Base-by-base conservation (phyloP, 2,888 invertebrate species). In the Athalia circularis region DNA sequence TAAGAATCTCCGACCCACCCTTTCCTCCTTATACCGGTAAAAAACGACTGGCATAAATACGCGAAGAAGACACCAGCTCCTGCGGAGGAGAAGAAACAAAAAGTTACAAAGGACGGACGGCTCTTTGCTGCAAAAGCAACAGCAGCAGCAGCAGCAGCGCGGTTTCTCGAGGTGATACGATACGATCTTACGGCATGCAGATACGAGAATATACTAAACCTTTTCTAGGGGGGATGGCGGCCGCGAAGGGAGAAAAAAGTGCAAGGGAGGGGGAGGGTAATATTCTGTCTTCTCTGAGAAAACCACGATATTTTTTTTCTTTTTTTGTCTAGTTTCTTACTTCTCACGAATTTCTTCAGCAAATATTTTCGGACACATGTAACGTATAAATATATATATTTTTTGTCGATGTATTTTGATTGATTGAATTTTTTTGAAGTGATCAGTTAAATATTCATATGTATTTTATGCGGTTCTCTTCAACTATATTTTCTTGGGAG, bases 131-230 rank as follows among this genome's bases (percentile, higher is more conserved):
- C 29, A 29, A 29, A 29, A 29, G 29, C 29, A 29, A 29, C 29
- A 29, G 29, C 29, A n/a, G n/a, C 29, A 29, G 43, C 11, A 45
- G 85, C 84, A 87, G 85, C 85, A n/a, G 86, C 84, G 84, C 86
- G 83, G 85, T 84, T 62, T 75, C 75, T 64, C 62, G 48, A 43
- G 48, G 61, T 75, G 75, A 75, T 75, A 75, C 87, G 89, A 89
- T 88, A 89, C 88, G 87, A 89, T 90, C 89, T 88, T 84, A 85
- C 85, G 86, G 88, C 86, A 86, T 87, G 88, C 88, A 88, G 88
- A 89, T 89, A 87, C 88, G 86, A 86, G 89, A 86, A 88, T 89
- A 87, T 89, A 87, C 88, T 87, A 87, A 87, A 65, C 64, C 75
- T 75, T 88, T 88, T 87, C 84, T 84, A 83, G 79, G 79, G 80